Percentiles rank a stretch among this genome's conserved stretches.
phyloP scores from a whole-genome alignment of 2,113 vertebrate genomes.

The Plotosus lineatus region DNA sequence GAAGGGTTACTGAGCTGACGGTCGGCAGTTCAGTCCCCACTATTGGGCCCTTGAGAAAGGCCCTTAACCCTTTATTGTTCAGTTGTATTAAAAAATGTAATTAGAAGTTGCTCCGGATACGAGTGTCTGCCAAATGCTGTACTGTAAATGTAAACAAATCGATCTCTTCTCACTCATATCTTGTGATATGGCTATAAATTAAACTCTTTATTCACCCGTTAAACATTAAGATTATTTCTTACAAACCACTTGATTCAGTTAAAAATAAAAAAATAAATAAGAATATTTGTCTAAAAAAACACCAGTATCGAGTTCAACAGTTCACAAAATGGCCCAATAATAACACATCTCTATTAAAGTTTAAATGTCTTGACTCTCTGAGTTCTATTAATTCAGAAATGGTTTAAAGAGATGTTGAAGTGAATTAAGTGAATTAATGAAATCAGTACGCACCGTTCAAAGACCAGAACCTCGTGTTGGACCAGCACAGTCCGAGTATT shows the following conservation, averaged over 20 bases:
- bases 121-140: too few species aligned
- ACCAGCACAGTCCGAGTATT: background rate
- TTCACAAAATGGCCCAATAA: background rate
- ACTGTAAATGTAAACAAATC: too few species aligned
- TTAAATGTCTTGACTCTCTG: background rate
- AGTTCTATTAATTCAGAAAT: background rate
- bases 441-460: conserved; percentile 25
- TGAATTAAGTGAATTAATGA: background rate
- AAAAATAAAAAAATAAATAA: background rate
- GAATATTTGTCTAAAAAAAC: background rate
- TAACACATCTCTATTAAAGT: background rate
- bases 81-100: too few species aligned
- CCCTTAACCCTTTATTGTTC: too few species aligned
- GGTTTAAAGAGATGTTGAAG: background rate
- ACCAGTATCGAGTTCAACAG: background rate
- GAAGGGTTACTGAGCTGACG: too few species aligned
- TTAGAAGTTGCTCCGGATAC: too few species aligned
- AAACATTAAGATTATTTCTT: too few species aligned
- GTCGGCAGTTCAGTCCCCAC: too few species aligned
- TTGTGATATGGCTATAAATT: background rate
- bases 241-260: background rate
- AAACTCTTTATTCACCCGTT: too few species aligned
- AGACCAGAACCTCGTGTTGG: background rate
- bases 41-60: too few species aligned
- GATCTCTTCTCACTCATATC: background rate